A percentile compares a stretch with the other conserved stretches of the same genome.
These are phyloP conservation scores for Heterodera schachtii DNA, from an alignment of 1,140 invertebrate species.

Conservation along the genomic window DNA sequence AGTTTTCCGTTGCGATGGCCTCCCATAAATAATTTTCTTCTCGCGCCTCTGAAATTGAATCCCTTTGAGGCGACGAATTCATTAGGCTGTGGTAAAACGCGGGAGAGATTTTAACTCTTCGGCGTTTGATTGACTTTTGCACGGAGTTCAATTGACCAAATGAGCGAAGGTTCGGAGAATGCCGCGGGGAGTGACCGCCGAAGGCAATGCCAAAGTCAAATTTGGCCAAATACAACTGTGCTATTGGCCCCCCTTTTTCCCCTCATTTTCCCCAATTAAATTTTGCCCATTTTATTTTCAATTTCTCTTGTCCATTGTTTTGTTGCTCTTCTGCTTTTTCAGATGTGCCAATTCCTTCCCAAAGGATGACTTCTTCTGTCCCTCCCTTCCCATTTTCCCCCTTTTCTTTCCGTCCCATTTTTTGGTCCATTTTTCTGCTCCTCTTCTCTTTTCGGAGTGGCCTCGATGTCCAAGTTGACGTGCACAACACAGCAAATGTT, in stretches of 20 bases:
- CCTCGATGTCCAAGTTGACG: background rate
- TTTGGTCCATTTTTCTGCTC: background rate
- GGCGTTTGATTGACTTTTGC: background rate
- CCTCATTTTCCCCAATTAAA: background rate
- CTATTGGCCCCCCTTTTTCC: background rate
- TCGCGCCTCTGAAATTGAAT: background rate
- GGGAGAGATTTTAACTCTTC: background rate
- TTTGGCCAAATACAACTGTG: background rate
- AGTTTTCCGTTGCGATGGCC: background rate
- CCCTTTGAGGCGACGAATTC: background rate
- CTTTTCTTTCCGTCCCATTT: background rate
- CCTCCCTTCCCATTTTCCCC: background rate
- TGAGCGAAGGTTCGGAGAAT: background rate
- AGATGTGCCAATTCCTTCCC: background rate
- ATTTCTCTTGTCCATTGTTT: no score
- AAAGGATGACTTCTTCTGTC: background rate
- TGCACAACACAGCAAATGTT: background rate
- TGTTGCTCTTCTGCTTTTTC: background rate
- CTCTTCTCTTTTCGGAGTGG: background rate
- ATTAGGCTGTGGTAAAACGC: background rate
- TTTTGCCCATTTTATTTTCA: no score
- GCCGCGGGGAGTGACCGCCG: background rate
- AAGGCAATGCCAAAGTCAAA: background rate
- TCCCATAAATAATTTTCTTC: conserved; percentile 3
- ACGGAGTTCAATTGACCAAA: background rate